These are phyloP conservation scores for Cydia splendana DNA, from an alignment of 1,140 invertebrate species.

Conservation along the genomic window DNA sequence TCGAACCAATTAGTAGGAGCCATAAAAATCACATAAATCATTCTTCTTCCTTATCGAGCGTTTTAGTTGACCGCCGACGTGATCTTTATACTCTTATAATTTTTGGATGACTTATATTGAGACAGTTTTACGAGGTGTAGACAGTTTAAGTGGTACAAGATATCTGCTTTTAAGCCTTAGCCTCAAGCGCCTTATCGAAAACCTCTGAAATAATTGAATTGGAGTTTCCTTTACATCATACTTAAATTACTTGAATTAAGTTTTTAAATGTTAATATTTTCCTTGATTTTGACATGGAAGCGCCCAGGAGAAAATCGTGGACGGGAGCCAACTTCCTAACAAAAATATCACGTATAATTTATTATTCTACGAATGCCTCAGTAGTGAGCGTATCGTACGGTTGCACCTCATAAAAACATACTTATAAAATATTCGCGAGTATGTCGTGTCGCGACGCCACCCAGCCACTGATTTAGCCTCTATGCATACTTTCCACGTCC, in stretches of 20 bases:
- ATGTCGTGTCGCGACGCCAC: slow-evolving; percentile 47
- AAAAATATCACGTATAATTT: slow-evolving; percentile 77
- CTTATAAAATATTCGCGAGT: slow-evolving; percentile 62
- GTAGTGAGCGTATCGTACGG: slow-evolving; percentile 61
- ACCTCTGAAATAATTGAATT: neutral
- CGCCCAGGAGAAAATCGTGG: slow-evolving; percentile 63
- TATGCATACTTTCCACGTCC: slow-evolving; percentile 48
- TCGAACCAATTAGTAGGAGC: slow-evolving; percentile 66
- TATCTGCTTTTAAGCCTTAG: slow-evolving; percentile 37
- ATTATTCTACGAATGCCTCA: slow-evolving; percentile 72
- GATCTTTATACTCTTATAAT: slow-evolving; percentile 56
- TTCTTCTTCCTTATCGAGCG: slow-evolving; percentile 59
- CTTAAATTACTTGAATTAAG: neutral
- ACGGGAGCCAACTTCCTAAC: slow-evolving; percentile 67
- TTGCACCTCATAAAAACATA: slow-evolving; percentile 77
- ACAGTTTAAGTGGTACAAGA: slow-evolving; percentile 55
- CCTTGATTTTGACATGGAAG: slow-evolving; percentile 54
- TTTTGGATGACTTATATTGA: slow-evolving; percentile 53
- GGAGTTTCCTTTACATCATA: neutral
- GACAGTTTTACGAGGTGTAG: slow-evolving; percentile 66
- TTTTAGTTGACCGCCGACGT: slow-evolving; percentile 48
- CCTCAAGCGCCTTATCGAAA: slow-evolving; percentile 1
- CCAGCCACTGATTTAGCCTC: slow-evolving; percentile 51
- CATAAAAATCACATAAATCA: slow-evolving; percentile 68
- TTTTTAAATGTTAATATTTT: slow-evolving; percentile 33